phyloP scores from a whole-genome alignment of 2,797 vertebrate species.

The Crenuchus spilurus region DNA sequence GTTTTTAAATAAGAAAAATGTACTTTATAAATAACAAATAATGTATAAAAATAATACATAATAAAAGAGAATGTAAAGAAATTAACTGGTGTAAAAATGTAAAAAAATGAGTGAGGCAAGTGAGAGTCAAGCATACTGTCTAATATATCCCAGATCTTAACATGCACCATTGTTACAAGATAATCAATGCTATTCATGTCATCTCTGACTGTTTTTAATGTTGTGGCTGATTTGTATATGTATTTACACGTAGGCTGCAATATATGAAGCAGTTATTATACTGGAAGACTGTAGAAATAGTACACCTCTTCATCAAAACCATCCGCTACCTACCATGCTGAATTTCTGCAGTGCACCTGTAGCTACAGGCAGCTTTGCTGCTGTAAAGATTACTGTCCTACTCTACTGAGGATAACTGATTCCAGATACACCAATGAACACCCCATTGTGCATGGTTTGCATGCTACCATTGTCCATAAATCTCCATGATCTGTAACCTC shows the following conservation, averaged over 20 bases:
- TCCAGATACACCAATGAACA: conserved; percentile 56
- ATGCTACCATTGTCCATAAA: conserved; percentile 36
- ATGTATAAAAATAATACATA: too few relatives aligned
- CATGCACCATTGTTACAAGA: too few relatives aligned
- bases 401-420: conserved; percentile 69
- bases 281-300: conserved; percentile 48
- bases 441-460: conserved; percentile 1
- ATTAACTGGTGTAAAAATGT: too few relatives aligned
- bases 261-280: conserved; percentile 38
- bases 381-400: conserved; percentile 66
- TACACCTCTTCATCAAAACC: conserved; percentile 43
- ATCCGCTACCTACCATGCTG: conserved; percentile 50
- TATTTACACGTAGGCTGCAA: neutral
- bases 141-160: too few relatives aligned
- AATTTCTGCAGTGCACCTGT: conserved; percentile 70
- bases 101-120: too few relatives aligned
- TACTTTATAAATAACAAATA: too few relatives aligned
- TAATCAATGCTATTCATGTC: too few relatives aligned
- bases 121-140: too few relatives aligned
- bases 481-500: neutral
- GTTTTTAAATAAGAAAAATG: too few relatives aligned
- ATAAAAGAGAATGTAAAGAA: too few relatives aligned
- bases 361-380: conserved; percentile 63
- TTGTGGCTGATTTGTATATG: neutral
- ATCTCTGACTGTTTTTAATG: too few relatives aligned